Evolutionary conservation across 53 echinoderm and acorn worm genomes (phyloP).

Genomic region (Echinometra lucunter): DNA sequence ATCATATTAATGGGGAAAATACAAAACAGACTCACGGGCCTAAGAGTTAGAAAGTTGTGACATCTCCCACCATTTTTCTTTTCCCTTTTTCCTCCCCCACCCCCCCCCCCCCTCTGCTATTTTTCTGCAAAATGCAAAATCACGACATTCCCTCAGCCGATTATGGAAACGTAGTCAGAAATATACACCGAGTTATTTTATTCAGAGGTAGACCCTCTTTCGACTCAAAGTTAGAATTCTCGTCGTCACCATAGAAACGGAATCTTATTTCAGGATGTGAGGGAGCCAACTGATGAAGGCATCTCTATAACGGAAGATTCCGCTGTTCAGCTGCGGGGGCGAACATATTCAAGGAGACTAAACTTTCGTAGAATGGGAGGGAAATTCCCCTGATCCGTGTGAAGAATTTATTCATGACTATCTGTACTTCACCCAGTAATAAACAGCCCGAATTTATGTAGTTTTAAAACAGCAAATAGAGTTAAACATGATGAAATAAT

Average conservation of each 20-base stretch:
- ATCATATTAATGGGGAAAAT: too few species aligned
- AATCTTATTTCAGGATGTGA: slow-evolving; percentile 40
- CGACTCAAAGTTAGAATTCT: neutral
- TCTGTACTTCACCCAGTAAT: too few species aligned
- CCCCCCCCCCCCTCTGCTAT: too few species aligned
- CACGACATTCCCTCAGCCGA: neutral
- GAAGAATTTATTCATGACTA: too few species aligned
- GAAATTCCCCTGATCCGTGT: neutral
- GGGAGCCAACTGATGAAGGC: neutral
- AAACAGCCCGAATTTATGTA: too few species aligned
- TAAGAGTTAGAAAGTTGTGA: too few species aligned
- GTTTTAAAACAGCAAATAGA: too few species aligned
- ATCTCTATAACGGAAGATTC: neutral
- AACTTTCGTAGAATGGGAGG: neutral
- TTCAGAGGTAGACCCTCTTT: neutral
- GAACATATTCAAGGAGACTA: neutral
- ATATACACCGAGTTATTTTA: neutral
- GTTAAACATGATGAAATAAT: neutral
- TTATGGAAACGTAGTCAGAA: neutral
- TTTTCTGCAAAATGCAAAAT: neutral
- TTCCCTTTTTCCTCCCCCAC: too few species aligned
- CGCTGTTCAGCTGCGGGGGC: slow-evolving; percentile 11
- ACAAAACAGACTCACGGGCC: too few species aligned
- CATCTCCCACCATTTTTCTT: too few species aligned
- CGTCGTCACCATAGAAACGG: neutral